phyloP scores from a whole-genome alignment of 2,888 invertebrate species.

The Phymatocera aterrima region DNA sequence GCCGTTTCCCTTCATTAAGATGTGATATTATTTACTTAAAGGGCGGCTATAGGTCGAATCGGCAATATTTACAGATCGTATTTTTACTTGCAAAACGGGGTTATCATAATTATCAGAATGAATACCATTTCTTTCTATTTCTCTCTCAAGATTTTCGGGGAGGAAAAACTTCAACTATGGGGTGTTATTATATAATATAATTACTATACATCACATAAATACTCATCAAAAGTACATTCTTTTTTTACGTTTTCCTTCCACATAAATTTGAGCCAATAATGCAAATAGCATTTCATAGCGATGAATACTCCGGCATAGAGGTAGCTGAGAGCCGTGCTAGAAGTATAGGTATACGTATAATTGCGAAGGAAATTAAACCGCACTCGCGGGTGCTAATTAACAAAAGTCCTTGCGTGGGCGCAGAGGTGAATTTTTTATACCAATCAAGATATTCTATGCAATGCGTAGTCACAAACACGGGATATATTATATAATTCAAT shows the following conservation, averaged over 20 bases:
- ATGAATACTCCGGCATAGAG: too few species aligned
- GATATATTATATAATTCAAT: background rate
- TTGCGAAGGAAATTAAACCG: background rate
- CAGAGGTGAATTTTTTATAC: slow-evolving; percentile 40
- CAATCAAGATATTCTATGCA: slow-evolving; percentile 24
- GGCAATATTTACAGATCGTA: slow-evolving; percentile 16
- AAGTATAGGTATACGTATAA: background rate
- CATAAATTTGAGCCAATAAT: too few species aligned
- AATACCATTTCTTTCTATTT: too few species aligned
- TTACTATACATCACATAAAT: too few species aligned
- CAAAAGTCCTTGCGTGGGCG: slow-evolving; percentile 36
- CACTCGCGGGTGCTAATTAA: background rate
- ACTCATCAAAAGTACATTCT: too few species aligned
- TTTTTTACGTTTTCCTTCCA: too few species aligned
- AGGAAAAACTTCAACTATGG: too few species aligned
- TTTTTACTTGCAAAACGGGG: background rate
- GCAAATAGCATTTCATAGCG: too few species aligned
- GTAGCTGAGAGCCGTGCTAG: background rate
- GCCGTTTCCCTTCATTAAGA: slow-evolving; percentile 40
- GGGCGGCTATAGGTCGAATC: slow-evolving; percentile 7
- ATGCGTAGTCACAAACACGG: background rate
- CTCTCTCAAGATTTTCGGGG: too few species aligned
- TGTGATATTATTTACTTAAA: slow-evolving; percentile 40
- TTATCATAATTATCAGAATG: background rate
- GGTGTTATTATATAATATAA: too few species aligned